phyloP scores from a whole-genome alignment of 2,797 vertebrate species.

The Sylvilagus floridanus region DNA sequence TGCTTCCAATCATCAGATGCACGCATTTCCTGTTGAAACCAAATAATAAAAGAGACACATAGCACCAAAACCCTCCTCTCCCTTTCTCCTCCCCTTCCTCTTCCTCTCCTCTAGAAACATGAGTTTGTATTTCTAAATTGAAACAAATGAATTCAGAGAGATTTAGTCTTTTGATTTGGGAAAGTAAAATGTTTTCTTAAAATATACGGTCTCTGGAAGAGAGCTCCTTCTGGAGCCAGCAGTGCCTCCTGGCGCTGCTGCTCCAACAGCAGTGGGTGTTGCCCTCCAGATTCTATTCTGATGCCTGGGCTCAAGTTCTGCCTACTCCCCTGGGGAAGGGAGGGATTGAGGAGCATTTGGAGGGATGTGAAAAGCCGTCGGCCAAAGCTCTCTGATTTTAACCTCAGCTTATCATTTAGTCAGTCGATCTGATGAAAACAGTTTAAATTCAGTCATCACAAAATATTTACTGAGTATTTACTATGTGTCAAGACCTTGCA shows the following conservation, averaged over 20 bases:
- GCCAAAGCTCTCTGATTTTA: conserved; percentile 13
- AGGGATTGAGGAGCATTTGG: neutral
- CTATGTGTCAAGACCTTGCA: neutral
- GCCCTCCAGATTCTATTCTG: conserved; percentile 51
- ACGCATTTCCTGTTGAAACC: conserved; percentile 76
- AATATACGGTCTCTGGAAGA: conserved; percentile 32
- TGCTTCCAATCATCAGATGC: conserved; percentile 76
- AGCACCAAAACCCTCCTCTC: neutral
- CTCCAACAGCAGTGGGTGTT: neutral
- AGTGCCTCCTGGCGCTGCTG: neutral
- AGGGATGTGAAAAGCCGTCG: conserved; percentile 11
- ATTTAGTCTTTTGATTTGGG: neutral
- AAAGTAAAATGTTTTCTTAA: conserved; percentile 15
- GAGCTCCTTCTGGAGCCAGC: neutral
- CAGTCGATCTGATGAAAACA: neutral
- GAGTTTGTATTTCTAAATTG: neutral
- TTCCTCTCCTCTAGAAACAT: neutral
- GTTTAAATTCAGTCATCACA: neutral
- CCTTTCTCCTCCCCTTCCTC: neutral
- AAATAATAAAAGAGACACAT: conserved; percentile 43
- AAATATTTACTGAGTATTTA: neutral
- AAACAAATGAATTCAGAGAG: conserved; percentile 33
- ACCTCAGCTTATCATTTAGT: neutral
- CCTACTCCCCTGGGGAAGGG: neutral
- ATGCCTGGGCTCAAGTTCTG: conserved; percentile 46